Evolutionary conservation across 2,888 invertebrate species (phyloP), one percentile per base, ranked within the genome.

Genomic region (Leptinotarsa juncta): DNA sequence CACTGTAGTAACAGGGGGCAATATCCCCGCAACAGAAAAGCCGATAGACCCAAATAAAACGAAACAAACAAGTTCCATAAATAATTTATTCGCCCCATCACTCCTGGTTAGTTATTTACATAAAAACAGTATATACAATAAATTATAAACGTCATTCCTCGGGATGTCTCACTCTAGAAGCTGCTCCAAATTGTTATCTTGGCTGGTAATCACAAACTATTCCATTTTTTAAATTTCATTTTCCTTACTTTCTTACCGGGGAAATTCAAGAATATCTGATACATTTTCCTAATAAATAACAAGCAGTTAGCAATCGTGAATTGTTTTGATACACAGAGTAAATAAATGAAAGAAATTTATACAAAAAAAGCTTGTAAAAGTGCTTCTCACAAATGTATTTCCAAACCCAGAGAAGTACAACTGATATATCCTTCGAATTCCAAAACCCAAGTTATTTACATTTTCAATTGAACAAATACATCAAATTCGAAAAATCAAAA

Each of bases 211-310:
- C 79, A 79, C 77, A 79, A 79, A 79, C 79, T 79, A 76, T 79
- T 78, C 79, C 79, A 79, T 78, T 79, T 79, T 77, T 79, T 78
- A 49, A 79, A 78, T 78, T 79, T 79, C 79, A 79, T 79, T 78
- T 79, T 79, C 71, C 79, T 74, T 70, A 79, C 77, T 77, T 74
- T 79, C 74, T 74, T 79, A 77, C 79, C 78, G 32, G 78, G 79
- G 77, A 79, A 78, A 79, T 75, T 78, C 79, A 77, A 78, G 73
- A 79, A 77, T 73, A 78, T 75, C 76, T 79, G 79, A 79, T 79
- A 79, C 78, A 75, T 78, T 79, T 77, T 79, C 79, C 79, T 79
- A 78, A 72, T 69, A 79, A 79, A 79, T 71, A 79, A 79, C 74
- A 79, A 79, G 74, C 75, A 75, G 74, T 76, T 76, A 76, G 76